Conservation (phyloP, 2,888 invertebrate species). For the Parnassius mnemosyne region DNA sequence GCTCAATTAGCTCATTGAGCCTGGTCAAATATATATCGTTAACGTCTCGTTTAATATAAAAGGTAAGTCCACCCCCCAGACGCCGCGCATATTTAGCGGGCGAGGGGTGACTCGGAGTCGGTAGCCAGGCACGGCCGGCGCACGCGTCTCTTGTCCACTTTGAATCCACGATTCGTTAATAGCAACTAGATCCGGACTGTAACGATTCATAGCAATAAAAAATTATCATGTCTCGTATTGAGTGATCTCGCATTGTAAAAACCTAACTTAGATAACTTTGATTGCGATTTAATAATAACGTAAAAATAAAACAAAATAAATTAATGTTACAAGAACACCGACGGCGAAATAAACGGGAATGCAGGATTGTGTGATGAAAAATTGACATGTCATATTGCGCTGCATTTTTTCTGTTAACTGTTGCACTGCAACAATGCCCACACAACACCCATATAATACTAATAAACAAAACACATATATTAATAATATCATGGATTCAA, state of each 20-base stretch:
- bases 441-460: too few species aligned
- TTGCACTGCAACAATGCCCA: too few species aligned
- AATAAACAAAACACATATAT: too few species aligned
- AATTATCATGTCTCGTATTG: slow-evolving; percentile 31
- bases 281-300: background rate
- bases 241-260: slow-evolving; percentile 34
- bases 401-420: too few species aligned
- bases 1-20: slow-evolving; percentile 6
- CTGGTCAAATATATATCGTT: background rate
- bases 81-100: background rate
- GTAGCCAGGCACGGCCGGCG: slow-evolving; percentile 31
- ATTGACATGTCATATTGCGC: too few species aligned
- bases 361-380: too few species aligned
- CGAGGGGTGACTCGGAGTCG: slow-evolving; percentile 24
- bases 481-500: too few species aligned
- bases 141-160: slow-evolving; percentile 29
- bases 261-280: background rate
- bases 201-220: background rate
- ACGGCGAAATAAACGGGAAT: too few species aligned
- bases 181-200: slow-evolving; percentile 30
- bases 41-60: slow-evolving; percentile 27
- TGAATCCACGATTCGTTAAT: slow-evolving; percentile 36
- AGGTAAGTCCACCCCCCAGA: slow-evolving; percentile 15
- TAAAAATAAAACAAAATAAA: too few species aligned
- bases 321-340: too few species aligned